A percentile compares a stretch with the other conserved stretches of the same genome.
Conservation (phyloP, 2,113 vertebrate species). For the Malaclemys terrapin region DNA sequence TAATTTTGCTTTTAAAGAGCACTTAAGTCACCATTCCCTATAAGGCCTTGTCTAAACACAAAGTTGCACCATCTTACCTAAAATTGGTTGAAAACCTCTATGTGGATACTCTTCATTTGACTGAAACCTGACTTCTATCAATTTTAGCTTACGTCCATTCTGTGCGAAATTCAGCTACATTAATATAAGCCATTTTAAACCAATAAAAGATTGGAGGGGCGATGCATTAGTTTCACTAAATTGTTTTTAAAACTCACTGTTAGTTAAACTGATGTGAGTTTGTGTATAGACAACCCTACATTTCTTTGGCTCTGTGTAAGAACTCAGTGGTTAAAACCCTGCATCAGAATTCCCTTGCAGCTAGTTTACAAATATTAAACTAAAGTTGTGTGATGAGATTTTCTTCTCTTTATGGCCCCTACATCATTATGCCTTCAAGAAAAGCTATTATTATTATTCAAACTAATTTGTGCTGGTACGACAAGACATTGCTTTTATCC, state of each 20-base stretch:
- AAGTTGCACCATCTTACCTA: neutral
- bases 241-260: neutral
- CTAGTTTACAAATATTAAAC: neutral
- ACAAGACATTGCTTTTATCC: neutral
- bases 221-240: neutral
- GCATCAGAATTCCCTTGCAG: neutral
- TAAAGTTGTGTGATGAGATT: neutral
- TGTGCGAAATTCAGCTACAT: neutral
- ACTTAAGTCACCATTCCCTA: neutral
- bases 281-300: neutral
- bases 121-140: neutral
- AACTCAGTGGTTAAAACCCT: neutral
- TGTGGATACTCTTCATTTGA: neutral
- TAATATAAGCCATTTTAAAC: neutral
- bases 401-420: neutral
- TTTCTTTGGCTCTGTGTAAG: neutral
- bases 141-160: neutral
- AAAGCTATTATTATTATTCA: neutral
- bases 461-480: neutral
- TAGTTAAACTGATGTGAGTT: neutral
- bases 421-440: neutral
- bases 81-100: neutral
- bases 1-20: neutral
- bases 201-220: accelerated
- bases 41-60: neutral